Evolutionary conservation across 2,113 vertebrate genomes (phyloP), one percentile per base, ranked within the genome.

Genomic region (Notechis scutatus): DNA sequence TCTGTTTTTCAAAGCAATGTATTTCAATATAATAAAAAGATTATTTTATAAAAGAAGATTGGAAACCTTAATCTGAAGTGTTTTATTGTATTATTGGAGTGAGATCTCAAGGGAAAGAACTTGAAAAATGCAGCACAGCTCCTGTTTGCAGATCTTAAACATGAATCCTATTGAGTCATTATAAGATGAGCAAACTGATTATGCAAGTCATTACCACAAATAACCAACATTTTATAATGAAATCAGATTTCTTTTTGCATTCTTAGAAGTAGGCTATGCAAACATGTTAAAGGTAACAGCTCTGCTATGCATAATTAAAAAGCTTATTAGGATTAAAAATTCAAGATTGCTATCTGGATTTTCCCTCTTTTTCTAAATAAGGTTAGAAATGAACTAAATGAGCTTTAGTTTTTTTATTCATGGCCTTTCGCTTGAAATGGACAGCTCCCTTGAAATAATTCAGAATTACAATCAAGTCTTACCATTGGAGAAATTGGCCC

Each of bases 231-330:
- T 91, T n/a, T 50, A 52, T 54, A 54, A 18, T 69, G 29, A 69
- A 81, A 54, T 21, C 64, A 74, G 61, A 81, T 74, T 50, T 39
- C n/a, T 81, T 94, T 95, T 89, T 88, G 85, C 18, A 2, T 92
- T 94, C 94, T 96, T 91, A 20, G 57, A 95, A 94, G 91, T 92
- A 18, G 50, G 39, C 39, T 55, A 74, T n/a, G 11, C 50, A 94
- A 95, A 90, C 42, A 64, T 14, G 39, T 90, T 15, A 69, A 90
- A 64, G 1, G 18, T 90, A 29, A 50, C 1, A 50, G 20, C 89
- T 61, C 42, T 64, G 42, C 57, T n/a, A 50, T 20, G 18, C 24
- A 50, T 50, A 64, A 26, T 54, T 55, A 52, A 54, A 85, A 39
- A 55, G 50, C 12, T 91, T 39, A 6, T 74, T 18, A 69, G 56